A percentile compares a stretch with the other conserved stretches of the same genome.
phyloP scores from a whole-genome alignment of 2,113 vertebrate species.

The Trogon melanurus region DNA sequence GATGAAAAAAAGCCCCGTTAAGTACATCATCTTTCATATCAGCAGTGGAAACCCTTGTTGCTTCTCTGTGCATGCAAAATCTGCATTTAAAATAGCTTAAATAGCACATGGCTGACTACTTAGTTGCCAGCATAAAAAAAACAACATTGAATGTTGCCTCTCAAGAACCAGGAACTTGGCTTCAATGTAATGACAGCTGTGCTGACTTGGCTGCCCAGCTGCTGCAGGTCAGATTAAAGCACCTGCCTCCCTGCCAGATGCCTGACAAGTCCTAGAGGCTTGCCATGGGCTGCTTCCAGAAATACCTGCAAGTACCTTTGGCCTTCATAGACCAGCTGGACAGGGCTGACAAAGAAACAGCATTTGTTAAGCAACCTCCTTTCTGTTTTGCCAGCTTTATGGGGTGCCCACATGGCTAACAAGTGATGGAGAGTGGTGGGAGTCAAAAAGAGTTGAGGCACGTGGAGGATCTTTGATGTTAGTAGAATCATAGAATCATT shows the following conservation, averaged over 20 bases:
- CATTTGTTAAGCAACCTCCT: neutral
- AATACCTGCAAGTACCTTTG: neutral
- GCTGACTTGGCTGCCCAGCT: neutral
- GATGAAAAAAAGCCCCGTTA: neutral
- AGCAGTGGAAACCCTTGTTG: neutral
- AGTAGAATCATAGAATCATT: no score
- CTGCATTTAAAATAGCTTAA: neutral
- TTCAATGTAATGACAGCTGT: neutral
- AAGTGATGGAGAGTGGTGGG: neutral
- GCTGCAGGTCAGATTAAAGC: neutral
- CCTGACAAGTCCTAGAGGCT: neutral
- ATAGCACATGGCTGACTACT: neutral
- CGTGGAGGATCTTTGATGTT: neutral
- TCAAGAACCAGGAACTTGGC: neutral
- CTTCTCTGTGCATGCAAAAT: neutral
- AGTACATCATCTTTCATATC: neutral
- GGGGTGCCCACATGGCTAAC: rapidly evolving
- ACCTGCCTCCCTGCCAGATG: neutral
- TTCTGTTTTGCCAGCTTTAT: neutral
- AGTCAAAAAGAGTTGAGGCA: rapidly evolving
- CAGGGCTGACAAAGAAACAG: neutral
- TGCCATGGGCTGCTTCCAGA: neutral
- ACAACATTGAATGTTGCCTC: neutral
- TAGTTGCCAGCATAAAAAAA: neutral
- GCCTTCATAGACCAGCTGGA: neutral